Conservation (phyloP, 2,797 vertebrate genomes). For the Scleropages formosus region DNA sequence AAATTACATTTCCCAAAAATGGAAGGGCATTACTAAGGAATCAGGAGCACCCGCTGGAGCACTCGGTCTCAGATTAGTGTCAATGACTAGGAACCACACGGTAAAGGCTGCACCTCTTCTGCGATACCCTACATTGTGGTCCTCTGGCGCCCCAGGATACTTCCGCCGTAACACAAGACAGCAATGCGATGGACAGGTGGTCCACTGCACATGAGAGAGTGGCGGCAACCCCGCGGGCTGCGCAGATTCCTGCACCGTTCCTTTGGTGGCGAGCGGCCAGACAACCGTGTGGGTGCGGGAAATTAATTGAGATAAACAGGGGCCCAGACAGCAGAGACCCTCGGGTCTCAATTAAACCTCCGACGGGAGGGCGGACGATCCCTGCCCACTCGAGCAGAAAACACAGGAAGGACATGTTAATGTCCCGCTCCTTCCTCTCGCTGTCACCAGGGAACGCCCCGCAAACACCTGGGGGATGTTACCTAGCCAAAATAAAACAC, state of each 20-base stretch:
- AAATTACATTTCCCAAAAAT: too few relatives aligned
- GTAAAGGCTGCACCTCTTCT: too few relatives aligned
- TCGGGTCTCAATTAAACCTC: conserved; percentile 17
- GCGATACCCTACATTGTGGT: too few relatives aligned
- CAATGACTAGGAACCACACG: too few relatives aligned
- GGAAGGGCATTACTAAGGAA: too few relatives aligned
- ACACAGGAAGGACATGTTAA: not conserved
- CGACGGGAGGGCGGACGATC: conserved; percentile 5
- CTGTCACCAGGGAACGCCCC: not conserved
- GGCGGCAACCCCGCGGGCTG: not conserved
- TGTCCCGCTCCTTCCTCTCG: not conserved
- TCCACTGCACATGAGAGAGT: not conserved
- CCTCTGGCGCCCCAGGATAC: too few relatives aligned
- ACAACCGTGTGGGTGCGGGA: conserved; percentile 5
- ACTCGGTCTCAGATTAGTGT: not conserved
- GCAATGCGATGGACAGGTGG: not conserved
- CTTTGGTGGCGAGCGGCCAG: conserved; percentile 9
- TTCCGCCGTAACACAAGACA: not conserved
- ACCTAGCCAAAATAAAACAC: not conserved
- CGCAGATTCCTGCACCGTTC: not conserved
- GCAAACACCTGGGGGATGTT: not conserved
- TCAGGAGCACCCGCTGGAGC: too few relatives aligned
- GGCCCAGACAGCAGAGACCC: conserved; percentile 9
- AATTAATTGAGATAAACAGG: conserved; percentile 27
- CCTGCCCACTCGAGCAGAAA: not conserved